Conservation (phyloP, 1,140 invertebrate genomes). For the Scylla paramamosain region DNA sequence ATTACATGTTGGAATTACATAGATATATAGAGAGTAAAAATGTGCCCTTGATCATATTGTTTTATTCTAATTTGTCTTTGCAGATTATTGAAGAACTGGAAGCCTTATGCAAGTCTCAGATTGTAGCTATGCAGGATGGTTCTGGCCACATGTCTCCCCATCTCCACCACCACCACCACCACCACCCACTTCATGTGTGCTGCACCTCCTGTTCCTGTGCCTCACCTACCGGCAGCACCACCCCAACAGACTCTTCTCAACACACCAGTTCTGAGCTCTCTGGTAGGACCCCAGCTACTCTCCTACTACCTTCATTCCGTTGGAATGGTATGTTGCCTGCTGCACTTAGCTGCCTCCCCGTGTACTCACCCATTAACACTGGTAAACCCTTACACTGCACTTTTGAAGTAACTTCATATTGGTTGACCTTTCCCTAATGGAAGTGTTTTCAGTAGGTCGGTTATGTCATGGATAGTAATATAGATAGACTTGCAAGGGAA, state of each 20-base stretch:
- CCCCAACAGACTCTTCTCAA: constrained; percentile 64
- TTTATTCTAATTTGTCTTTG: background rate
- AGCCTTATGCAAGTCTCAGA: constrained; percentile 55
- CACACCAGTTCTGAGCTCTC: constrained; percentile 65
- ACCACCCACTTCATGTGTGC: constrained; percentile 53
- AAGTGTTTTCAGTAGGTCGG: background rate
- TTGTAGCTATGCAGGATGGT: constrained; percentile 35
- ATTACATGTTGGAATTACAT: too few species aligned
- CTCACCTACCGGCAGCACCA: constrained; percentile 64
- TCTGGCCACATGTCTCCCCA: constrained; percentile 12
- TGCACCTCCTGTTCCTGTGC: constrained; percentile 43
- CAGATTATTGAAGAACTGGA: constrained; percentile 69
- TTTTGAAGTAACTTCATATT: background rate
- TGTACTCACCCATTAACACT: background rate
- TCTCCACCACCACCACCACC: constrained; percentile 66
- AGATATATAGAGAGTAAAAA: background rate
- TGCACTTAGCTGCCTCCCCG: constrained; percentile 33
- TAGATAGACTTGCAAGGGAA: background rate
- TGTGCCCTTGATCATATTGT: background rate
- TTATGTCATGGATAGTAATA: background rate
- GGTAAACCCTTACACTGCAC: background rate
- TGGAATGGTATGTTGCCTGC: constrained; percentile 61
- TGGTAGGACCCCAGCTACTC: constrained; percentile 61
- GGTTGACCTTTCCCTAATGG: background rate
- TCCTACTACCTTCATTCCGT: constrained; percentile 15